Evolutionary conservation across 2,797 vertebrate species (phyloP).

Genomic region (Pelodytes ibericus): DNA sequence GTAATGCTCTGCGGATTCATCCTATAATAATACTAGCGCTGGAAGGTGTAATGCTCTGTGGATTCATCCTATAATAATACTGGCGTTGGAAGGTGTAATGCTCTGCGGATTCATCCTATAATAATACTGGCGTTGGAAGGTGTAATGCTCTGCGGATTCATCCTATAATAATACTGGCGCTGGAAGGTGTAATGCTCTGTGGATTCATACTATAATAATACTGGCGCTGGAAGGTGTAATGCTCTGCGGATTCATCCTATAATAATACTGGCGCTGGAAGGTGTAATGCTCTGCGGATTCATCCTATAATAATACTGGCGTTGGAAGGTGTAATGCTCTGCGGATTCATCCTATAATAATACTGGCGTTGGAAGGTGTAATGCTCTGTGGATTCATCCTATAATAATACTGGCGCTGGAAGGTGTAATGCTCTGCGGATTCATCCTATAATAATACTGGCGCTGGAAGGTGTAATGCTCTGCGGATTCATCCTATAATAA

Average conservation of each 20-base stretch:
- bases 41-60: background rate
- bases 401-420: background rate
- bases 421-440: background rate
- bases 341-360: no score
- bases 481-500: conserved; percentile 23
- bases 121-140: background rate
- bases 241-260: conserved; percentile 14
- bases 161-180: background rate
- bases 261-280: background rate
- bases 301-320: background rate
- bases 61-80: conserved; percentile 21
- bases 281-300: no score
- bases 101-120: no score
- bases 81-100: no score
- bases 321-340: background rate
- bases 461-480: background rate
- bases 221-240: background rate
- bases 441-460: background rate
- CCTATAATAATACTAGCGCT: background rate
- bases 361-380: background rate
- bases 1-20: background rate
- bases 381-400: background rate
- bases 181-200: no score
- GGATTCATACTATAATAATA: background rate
- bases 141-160: conserved; percentile 2